Conservation (phyloP, 2,888 invertebrate species). For the Scaptomyza polygonia region DNA sequence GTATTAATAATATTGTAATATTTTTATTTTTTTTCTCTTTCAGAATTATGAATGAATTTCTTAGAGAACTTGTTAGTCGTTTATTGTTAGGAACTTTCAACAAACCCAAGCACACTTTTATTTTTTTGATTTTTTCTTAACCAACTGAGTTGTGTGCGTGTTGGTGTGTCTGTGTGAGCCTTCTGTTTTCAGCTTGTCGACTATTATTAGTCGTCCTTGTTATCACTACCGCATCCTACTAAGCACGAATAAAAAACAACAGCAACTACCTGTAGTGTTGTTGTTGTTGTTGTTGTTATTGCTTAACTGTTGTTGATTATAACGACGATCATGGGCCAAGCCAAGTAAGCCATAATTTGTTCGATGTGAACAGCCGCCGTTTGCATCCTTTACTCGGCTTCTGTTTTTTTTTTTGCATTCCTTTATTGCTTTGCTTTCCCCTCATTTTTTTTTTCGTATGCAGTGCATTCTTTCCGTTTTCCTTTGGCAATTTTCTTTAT, state of each 20-base stretch:
- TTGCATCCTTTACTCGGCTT: constrained; percentile 18
- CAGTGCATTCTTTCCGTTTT: constrained; percentile 21
- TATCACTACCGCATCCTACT: constrained; percentile 61
- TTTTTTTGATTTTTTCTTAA: constrained; percentile 37
- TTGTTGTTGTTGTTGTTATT: constrained; percentile 46
- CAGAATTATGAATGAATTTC: no score
- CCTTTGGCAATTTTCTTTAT: constrained; percentile 48
- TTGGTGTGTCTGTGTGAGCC: constrained; percentile 12
- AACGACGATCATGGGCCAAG: constrained; percentile 65
- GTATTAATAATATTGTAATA: neutral
- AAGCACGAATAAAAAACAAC: constrained; percentile 13
- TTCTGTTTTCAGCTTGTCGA: constrained; percentile 68
- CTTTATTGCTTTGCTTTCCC: constrained; percentile 8
- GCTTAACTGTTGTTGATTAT: constrained; percentile 74
- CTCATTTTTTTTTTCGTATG: constrained; percentile 2
- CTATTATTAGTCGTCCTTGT: constrained; percentile 71
- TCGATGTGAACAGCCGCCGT: constrained; percentile 52
- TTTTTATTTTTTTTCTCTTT: neutral
- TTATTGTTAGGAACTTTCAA: constrained; percentile 21
- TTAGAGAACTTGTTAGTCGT: constrained; percentile 21
- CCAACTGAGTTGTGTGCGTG: constrained; percentile 17
- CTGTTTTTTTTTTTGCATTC: constrained; percentile 3
- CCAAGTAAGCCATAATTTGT: constrained; percentile 60
- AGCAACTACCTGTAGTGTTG: constrained; percentile 7
- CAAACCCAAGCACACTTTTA: constrained; percentile 47